phyloP scores from a whole-genome alignment of 2,888 invertebrate genomes.

The Hedychridium roseum region DNA sequence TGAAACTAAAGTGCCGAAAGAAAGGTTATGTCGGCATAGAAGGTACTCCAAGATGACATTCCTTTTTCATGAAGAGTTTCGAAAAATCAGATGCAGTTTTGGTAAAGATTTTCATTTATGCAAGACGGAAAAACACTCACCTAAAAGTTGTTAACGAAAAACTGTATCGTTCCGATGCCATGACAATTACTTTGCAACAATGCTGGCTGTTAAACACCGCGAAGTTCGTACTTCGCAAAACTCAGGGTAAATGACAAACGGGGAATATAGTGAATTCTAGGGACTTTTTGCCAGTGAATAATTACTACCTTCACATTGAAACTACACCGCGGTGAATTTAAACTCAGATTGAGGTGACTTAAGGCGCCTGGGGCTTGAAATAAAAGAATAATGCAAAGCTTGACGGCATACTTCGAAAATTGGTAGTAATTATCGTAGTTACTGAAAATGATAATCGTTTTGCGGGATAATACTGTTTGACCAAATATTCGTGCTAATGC shows the following conservation, averaged over 20 bases:
- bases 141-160: constrained; percentile 92
- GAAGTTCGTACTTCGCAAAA: not conserved
- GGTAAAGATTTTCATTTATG: not conserved
- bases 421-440: too few species aligned
- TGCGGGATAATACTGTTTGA: too few species aligned
- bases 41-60: not conserved
- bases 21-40: not conserved
- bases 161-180: constrained; percentile 96
- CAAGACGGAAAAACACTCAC: constrained; percentile 62
- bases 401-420: constrained; percentile 2
- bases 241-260: not conserved
- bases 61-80: not conserved
- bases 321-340: too few species aligned
- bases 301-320: too few species aligned
- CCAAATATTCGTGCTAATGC: too few species aligned
- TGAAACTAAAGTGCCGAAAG: not conserved
- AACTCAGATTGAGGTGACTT: too few species aligned
- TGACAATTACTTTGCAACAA: constrained; percentile 72
- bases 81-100: not conserved
- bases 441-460: too few species aligned
- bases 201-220: constrained; percentile 24
- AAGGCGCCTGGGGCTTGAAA: too few species aligned
- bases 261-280: not conserved
- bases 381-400: constrained; percentile 19
- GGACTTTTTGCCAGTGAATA: too few species aligned